Conservation (phyloP, 2,113 vertebrate species). For the Rhombomys opimus region DNA sequence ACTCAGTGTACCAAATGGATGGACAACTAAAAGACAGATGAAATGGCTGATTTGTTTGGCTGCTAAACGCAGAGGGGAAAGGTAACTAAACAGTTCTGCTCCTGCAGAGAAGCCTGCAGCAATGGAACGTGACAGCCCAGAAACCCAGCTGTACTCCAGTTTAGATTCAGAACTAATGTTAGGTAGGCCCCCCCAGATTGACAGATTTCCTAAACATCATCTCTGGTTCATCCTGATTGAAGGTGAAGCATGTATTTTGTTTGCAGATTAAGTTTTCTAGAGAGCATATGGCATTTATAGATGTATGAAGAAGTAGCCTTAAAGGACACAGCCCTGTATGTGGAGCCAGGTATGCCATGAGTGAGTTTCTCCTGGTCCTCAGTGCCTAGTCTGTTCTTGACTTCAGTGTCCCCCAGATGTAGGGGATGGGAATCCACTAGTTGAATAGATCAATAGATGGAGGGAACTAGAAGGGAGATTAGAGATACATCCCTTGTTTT, state of each 20-base stretch:
- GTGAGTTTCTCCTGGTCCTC: background rate
- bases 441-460: background rate
- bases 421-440: too few relatives aligned
- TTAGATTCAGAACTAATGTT: slow-evolving; percentile 61
- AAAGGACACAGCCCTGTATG: background rate
- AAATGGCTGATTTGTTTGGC: slow-evolving; percentile 59
- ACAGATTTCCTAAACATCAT: slow-evolving; percentile 62
- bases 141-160: slow-evolving; percentile 59
- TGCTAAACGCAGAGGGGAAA: slow-evolving; percentile 65
- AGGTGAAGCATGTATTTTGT: slow-evolving; percentile 17
- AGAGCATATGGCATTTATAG: background rate
- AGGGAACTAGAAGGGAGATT: background rate
- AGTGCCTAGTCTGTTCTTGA: background rate
- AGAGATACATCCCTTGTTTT: background rate
- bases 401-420: background rate
- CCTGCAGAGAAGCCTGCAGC: slow-evolving; percentile 30
- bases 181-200: slow-evolving; percentile 44
- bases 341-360: background rate
- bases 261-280: slow-evolving; percentile 20
- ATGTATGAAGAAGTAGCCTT: background rate
- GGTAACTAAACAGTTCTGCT: slow-evolving; percentile 67
- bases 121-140: background rate
- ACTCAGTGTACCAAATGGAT: background rate
- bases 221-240: slow-evolving; percentile 59
- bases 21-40: slow-evolving; percentile 38